Conservation (phyloP, 2,113 vertebrate genomes). For the Melanostigma gelatinosum region DNA sequence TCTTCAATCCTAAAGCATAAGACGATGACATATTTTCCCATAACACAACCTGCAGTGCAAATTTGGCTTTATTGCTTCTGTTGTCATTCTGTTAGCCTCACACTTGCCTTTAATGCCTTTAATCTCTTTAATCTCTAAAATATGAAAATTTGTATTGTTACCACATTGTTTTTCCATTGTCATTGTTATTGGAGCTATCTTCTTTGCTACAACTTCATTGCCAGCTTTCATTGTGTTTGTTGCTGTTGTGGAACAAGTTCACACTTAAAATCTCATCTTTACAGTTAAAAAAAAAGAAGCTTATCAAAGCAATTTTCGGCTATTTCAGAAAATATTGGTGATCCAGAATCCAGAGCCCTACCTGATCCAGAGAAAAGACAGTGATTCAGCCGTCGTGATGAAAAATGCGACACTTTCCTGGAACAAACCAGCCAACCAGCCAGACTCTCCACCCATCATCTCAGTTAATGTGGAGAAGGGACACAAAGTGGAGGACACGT, state of each 20-base stretch:
- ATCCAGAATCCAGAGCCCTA: constrained; percentile 83
- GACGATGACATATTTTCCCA: too few species aligned
- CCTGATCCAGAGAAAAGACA: constrained; percentile 72
- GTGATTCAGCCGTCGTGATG: constrained; percentile 80
- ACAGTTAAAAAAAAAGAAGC: too few species aligned
- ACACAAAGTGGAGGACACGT: neutral
- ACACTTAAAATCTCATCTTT: neutral
- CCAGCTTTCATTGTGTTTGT: neutral
- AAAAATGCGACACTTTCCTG: constrained; percentile 85
- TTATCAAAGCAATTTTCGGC: neutral
- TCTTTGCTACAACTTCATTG: too few species aligned
- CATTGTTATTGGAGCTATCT: neutral
- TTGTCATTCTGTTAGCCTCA: too few species aligned
- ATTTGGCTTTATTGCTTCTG: neutral
- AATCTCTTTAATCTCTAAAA: too few species aligned
- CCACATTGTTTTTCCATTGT: too few species aligned
- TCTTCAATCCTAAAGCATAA: too few species aligned
- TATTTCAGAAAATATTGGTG: constrained; percentile 84
- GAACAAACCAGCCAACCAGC: constrained; percentile 44
- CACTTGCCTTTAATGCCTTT: too few species aligned
- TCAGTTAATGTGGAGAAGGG: constrained; percentile 5
- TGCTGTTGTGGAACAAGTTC: neutral
- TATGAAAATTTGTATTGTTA: too few species aligned
- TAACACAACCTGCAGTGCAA: neutral
- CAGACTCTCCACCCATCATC: neutral